Evolutionary conservation across 2,888 invertebrate genomes (phyloP).

Genomic region (Archaeoteleia sp.): DNA sequence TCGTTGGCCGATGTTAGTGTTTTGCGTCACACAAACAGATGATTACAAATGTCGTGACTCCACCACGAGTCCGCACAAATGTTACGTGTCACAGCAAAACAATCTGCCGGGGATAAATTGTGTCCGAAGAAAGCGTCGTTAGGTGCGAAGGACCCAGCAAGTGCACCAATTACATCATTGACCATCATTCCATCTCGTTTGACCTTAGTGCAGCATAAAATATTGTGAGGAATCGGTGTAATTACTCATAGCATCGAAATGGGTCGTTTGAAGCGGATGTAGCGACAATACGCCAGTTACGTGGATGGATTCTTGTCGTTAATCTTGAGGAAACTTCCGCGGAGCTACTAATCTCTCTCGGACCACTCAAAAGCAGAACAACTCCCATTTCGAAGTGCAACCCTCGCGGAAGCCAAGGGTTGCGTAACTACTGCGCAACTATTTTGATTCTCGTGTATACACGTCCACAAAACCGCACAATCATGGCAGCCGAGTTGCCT

Average conservation of each 20-base stretch:
- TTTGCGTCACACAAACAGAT: constrained; percentile 27
- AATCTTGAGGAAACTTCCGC: constrained; percentile 54
- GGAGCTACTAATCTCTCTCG: constrained; percentile 55
- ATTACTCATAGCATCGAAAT: constrained; percentile 18
- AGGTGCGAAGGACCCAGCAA: neutral
- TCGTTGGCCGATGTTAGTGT: constrained; percentile 19
- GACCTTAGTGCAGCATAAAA: neutral
- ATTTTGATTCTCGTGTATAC: constrained; percentile 59
- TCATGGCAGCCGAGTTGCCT: constrained; percentile 24
- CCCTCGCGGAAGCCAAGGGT: constrained; percentile 24
- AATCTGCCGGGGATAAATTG: too few species aligned
- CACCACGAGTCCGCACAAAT: constrained; percentile 16
- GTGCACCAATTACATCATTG: neutral
- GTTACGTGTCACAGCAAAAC: constrained; percentile 23
- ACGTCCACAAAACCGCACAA: constrained; percentile 55
- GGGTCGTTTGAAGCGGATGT: constrained; percentile 21
- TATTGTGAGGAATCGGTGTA: constrained; percentile 19
- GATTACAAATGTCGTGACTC: constrained; percentile 28
- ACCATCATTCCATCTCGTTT: neutral
- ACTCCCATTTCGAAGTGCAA: constrained; percentile 48
- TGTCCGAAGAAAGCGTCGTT: constrained; percentile 14
- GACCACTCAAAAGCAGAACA: constrained; percentile 51
- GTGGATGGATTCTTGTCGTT: constrained; percentile 51
- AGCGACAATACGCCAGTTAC: constrained; percentile 42
- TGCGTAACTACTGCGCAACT: constrained; percentile 54